Evolutionary conservation across 2,113 vertebrate genomes (phyloP).

Genomic region (Vulpes lagopus): DNA sequence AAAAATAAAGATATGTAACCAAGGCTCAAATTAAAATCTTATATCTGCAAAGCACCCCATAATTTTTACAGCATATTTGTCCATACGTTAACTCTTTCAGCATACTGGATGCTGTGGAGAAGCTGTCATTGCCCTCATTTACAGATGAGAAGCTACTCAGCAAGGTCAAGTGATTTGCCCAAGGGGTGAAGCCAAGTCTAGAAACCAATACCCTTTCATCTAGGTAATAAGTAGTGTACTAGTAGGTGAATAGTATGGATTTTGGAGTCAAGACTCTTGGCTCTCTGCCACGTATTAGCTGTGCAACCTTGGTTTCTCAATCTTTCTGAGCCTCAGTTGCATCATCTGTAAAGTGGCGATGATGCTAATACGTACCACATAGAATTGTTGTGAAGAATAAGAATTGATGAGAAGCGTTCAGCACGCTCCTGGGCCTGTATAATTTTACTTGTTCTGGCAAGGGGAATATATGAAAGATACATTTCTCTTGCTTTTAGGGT

Average conservation of each 20-base stretch:
- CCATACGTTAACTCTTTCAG: conserved; percentile 53
- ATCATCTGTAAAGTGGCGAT: conserved; percentile 50
- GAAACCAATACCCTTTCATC: conserved; percentile 72
- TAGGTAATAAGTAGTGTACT: conserved; percentile 72
- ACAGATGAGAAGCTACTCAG: conserved; percentile 62
- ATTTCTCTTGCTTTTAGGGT: conserved; percentile 29
- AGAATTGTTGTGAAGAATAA: conserved; percentile 21
- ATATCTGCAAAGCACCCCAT: not conserved
- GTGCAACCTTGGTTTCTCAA: conserved; percentile 48
- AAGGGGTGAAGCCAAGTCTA: conserved; percentile 72
- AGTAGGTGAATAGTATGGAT: conserved; percentile 60
- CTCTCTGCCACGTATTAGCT: conserved; percentile 37
- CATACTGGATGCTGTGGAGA: not conserved
- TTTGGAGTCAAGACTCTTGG: conserved; percentile 78
- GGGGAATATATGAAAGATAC: not conserved
- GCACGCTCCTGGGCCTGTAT: not conserved
- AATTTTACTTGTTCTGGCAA: conserved; percentile 34
- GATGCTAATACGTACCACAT: not conserved
- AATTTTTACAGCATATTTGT: conserved; percentile 34
- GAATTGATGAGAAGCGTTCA: not conserved
- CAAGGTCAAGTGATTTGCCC: conserved; percentile 63
- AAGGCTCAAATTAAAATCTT: conserved; percentile 35
- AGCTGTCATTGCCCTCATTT: conserved; percentile 61
- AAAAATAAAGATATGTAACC: conserved; percentile 19
- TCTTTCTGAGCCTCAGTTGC: conserved; percentile 39